phyloP scores from a whole-genome alignment of 2,113 vertebrate genomes.

The Sinocyclocheilus rhinocerous region DNA sequence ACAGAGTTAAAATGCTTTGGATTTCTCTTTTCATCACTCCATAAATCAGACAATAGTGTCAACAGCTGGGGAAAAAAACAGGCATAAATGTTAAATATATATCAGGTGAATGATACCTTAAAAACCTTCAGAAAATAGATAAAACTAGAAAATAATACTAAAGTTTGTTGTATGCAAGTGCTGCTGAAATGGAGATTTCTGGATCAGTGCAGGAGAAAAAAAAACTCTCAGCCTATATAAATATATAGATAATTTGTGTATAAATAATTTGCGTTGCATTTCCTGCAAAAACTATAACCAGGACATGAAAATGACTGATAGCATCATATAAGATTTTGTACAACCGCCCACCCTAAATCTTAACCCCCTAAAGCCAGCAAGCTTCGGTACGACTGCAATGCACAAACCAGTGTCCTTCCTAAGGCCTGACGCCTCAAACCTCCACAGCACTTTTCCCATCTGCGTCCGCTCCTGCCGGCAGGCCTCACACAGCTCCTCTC shows the following conservation, averaged over 20 bases:
- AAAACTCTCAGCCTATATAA: background rate
- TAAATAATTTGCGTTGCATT: too few species aligned
- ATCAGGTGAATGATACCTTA: background rate
- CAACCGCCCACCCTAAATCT: background rate
- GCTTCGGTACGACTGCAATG: slow-evolving; percentile 45
- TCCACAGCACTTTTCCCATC: slow-evolving; percentile 84
- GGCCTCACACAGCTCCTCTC: slow-evolving; percentile 88
- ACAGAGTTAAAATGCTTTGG: background rate
- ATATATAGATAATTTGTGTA: too few species aligned
- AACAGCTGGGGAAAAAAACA: background rate
- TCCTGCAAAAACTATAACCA: background rate
- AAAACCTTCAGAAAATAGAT: background rate
- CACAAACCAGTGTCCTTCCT: slow-evolving; percentile 39
- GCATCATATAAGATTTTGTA: background rate
- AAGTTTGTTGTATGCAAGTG: background rate
- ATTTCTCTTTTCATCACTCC: background rate
- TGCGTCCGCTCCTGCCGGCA: slow-evolving; percentile 72
- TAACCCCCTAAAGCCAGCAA: slow-evolving; percentile 63
- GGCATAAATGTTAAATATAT: background rate
- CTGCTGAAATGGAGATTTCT: background rate
- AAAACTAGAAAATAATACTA: background rate
- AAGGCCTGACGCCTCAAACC: slow-evolving; percentile 81
- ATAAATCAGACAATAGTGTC: background rate
- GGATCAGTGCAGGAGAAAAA: background rate
- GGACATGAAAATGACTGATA: background rate